Conservation (phyloP, 2,113 vertebrate species). For the Gobiocypris rarus region DNA sequence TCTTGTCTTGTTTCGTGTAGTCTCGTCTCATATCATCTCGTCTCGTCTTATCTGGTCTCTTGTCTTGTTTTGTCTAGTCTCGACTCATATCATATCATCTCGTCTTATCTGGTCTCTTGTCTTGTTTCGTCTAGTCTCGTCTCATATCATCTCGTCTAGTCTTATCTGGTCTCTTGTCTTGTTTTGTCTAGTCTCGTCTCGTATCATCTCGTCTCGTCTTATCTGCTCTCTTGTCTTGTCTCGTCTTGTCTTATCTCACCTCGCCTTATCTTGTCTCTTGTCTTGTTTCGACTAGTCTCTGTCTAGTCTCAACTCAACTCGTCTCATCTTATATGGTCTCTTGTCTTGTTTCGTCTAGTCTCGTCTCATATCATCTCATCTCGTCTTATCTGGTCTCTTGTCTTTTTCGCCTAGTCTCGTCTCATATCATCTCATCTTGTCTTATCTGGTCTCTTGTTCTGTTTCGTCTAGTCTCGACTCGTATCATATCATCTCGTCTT, state of each 20-base stretch:
- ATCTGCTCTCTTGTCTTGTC: neutral
- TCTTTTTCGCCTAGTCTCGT: neutral
- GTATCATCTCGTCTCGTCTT: neutral
- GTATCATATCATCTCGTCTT: no score
- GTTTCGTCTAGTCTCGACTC: neutral
- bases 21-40: neutral
- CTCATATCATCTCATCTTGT: neutral
- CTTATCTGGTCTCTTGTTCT: conserved; percentile 20
- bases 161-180: neutral
- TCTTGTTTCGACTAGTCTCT: neutral
- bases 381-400: neutral
- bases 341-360: neutral
- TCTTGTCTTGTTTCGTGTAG: neutral
- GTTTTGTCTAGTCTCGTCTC: neutral
- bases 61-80: neutral
- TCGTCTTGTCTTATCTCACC: neutral
- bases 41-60: neutral
- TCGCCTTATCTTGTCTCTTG: neutral
- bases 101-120: neutral
- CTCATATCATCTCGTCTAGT: neutral
- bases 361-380: neutral
- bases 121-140: neutral
- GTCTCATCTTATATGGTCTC: no score
- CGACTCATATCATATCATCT: neutral
- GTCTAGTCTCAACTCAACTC: neutral